A percentile compares a stretch with the other conserved stretches of the same genome.
phyloP scores from a whole-genome alignment of 2,888 invertebrate species.

The Crepidodera aurea region DNA sequence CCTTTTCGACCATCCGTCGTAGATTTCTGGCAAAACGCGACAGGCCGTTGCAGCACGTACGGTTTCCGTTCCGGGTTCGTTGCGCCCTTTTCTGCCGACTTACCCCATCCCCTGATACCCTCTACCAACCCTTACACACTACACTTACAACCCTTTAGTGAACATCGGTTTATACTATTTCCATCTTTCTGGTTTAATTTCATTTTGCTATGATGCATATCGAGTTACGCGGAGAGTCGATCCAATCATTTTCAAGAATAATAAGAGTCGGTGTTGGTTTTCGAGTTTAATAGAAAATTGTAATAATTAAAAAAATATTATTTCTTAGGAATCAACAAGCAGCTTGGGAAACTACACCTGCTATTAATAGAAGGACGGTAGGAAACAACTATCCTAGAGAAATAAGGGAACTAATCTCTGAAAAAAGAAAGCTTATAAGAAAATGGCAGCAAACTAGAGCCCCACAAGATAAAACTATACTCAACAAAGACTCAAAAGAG shows the following conservation, averaged over 20 bases:
- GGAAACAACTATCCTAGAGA: too few species aligned
- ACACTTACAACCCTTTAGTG: conserved; percentile 49
- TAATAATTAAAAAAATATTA: too few species aligned
- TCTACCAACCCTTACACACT: conserved; percentile 15
- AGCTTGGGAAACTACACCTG: too few species aligned
- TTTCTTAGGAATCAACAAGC: too few species aligned
- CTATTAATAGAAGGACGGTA: too few species aligned
- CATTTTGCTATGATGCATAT: conserved; percentile 40
- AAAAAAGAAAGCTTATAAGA: too few species aligned
- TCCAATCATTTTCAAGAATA: not conserved
- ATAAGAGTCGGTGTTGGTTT: not conserved
- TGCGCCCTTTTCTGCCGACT: conserved; percentile 46
- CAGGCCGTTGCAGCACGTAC: conserved; percentile 51
- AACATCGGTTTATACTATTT: conserved; percentile 53
- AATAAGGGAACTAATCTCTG: too few species aligned
- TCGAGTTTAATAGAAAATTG: too few species aligned
- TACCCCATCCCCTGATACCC: conserved; percentile 25
- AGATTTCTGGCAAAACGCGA: conserved; percentile 41
- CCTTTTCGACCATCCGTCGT: conserved; percentile 37
- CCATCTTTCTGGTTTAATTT: conserved; percentile 52
- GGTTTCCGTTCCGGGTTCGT: conserved; percentile 53
- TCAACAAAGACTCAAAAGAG: too few species aligned
- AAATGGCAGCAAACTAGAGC: too few species aligned
- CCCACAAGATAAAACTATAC: too few species aligned
- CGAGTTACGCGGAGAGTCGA: conserved; percentile 35